Evolutionary conservation across 2,888 invertebrate species (phyloP).

Genomic region (Pycnomerus fuliginosus): DNA sequence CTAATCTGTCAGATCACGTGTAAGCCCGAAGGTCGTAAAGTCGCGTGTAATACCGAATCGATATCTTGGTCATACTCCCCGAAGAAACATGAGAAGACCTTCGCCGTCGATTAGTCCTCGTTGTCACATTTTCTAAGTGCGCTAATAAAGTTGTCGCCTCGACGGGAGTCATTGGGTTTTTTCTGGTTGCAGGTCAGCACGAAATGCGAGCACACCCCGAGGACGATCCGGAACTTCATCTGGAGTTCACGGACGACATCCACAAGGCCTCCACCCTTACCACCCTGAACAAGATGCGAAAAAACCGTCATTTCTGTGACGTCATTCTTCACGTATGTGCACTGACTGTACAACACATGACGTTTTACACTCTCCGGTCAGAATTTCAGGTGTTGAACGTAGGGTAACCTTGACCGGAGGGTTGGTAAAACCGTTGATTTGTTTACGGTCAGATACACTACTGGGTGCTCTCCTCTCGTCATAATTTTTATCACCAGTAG

Average conservation of each 20-base stretch:
- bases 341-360: conserved; percentile 44
- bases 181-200: neutral
- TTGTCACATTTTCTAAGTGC: too few relatives aligned
- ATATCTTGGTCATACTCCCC: too few relatives aligned
- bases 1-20: too few relatives aligned
- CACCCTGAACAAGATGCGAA: conserved; percentile 75
- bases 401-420: conserved; percentile 32
- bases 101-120: too few relatives aligned
- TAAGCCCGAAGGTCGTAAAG: too few relatives aligned
- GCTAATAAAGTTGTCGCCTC: too few relatives aligned
- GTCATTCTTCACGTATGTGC: conserved; percentile 75
- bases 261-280: conserved; percentile 63
- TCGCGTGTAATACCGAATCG: too few relatives aligned
- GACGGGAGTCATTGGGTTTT: too few relatives aligned
- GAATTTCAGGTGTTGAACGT: conserved; percentile 19
- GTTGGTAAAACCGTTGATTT: conserved; percentile 46
- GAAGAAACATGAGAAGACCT: too few relatives aligned
- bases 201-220: conserved; percentile 25
- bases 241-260: conserved; percentile 59
- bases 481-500: conserved; percentile 51
- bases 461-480: conserved; percentile 50
- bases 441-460: conserved; percentile 53
- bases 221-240: conserved; percentile 44
- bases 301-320: conserved; percentile 84
- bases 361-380: conserved; percentile 40